Evolutionary conservation across 2,888 invertebrate genomes (phyloP), one percentile per base, ranked within the genome.

Genomic region (Phortica magna): DNA sequence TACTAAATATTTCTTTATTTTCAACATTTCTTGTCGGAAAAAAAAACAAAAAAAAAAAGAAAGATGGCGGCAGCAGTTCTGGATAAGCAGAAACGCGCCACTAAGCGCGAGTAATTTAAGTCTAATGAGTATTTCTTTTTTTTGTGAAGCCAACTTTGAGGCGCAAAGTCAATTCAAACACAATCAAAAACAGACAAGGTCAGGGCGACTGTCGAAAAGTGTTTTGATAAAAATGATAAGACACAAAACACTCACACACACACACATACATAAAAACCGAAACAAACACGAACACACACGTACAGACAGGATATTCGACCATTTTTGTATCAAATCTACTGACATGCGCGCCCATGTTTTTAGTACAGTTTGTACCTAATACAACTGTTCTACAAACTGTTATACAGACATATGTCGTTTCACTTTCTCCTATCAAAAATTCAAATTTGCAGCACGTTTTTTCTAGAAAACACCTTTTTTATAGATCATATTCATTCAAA

Each of bases 161-260:
- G 14, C 12, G 67, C 4, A 14, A 41, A n/a, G 6, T 31, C n/a
- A 9, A 53, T 3, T 6, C 22, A 39, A 53, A 76, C 74, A 70
- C 76, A 76, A 83, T 78, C 76, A 76, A 4, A 31, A 31, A 31
- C 74, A 78, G 80, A 78, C 85, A 87, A 87, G 85, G 87, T 85
- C 84, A 87, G 79, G 75, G 77, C 74, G 12, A 10, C 10, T 3
- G 68, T 70, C 48, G 72, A 19, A 31, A 61, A 41, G n/a, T 41
- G 17, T 67, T 67, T 55, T 81, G 83, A 83, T 83, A 83, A 83
- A 79, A 80, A 67, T 87, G 84, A 85, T 85, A 85, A 87, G 84
- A 78, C 84, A 75, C 76, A 7, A 0, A 0, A 22, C 7, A 48
- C 17, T 7, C 14, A 72, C 76, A 59, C 10, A 9, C 43, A 10